Base-by-base conservation (phyloP, 2,797 vertebrate species). In the Girardinus metallicus region DNA sequence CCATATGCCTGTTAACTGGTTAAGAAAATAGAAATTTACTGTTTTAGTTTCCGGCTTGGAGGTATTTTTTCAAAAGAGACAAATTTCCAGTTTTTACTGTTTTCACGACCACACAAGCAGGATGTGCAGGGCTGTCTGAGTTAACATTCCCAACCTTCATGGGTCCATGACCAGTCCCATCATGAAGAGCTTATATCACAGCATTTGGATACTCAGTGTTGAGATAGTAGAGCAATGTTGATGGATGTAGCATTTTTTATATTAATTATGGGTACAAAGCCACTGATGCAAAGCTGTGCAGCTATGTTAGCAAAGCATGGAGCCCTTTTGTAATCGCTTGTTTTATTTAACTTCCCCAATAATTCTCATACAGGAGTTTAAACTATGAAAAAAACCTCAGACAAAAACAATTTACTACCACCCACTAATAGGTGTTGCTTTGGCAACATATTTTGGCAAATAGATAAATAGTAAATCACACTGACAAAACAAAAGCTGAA, bases 121-220 rank as follows among this genome's bases (percentile, higher is more conserved):
- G 80, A 80, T 83, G 76, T 46, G 72, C 53, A 21, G 74, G 46
- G 16, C 70, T 44, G 21, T 80, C 73, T 62, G 62, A 47, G 73
- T 87, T 85, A 85, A 86, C 86, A 88, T 92, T 92, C 86, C 85
- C 83, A 2, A 80, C 75, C 51, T 60, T 72, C 18, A 76, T 79
- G 47, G 1, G 74, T 90, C 87, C 83, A 83, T 89, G 68, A 29
- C 43, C 43, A 44, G 26, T 71, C 68, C 39, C 41, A 44, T 71
- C 68, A 44, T 15, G 15, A n/a, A 43, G 5, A 29, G 41, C 68
- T 71, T 71, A 16, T 71, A 44, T 71, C 68, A n/a, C 5, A 26
- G 66, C 23, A 70, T 70, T 86, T 82, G 51, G 64, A 76, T 76
- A 87, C 88, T 88, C 88, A 83, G 84, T 74, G 34, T 39, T 39